Percentiles rank a stretch among this genome's conserved stretches.
These are phyloP conservation scores for Cromileptes altivelis DNA, from an alignment of 2,113 vertebrate species.

Conservation along the genomic window DNA sequence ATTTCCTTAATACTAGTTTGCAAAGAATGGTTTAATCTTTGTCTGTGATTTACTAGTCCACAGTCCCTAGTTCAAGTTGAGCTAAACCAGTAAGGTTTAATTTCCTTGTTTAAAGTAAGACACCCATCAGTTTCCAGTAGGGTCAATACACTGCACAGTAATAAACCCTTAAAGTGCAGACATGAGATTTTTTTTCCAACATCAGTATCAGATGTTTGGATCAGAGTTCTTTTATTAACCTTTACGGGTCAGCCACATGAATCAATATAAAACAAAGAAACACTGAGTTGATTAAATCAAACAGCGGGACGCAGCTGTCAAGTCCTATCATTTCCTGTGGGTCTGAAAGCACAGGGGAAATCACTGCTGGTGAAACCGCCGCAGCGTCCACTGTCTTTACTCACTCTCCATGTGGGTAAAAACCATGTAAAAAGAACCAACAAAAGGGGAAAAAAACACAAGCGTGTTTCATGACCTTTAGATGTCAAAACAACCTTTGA, in stretches of 20 bases:
- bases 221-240: conserved; percentile 60
- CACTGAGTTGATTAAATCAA: conserved; percentile 61
- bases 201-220: conserved; percentile 29
- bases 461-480: conserved; percentile 20
- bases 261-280: conserved; percentile 61
- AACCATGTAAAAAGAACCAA: conserved; percentile 15
- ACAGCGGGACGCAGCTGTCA: conserved; percentile 66
- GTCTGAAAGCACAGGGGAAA: conserved; percentile 59
- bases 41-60: neutral
- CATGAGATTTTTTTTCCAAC: neutral
- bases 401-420: conserved; percentile 16
- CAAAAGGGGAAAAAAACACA: conserved; percentile 8
- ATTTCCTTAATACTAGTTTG: too few relatives aligned
- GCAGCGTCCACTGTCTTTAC: conserved; percentile 16
- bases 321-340: conserved; percentile 62
- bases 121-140: neutral
- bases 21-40: too few relatives aligned
- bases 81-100: neutral
- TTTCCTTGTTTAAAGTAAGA: neutral
- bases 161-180: conserved; percentile 8
- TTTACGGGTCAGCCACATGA: conserved; percentile 56
- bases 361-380: conserved; percentile 24
- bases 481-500: conserved; percentile 41
- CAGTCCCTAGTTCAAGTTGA: neutral
- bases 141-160: neutral